Evolutionary conservation across 2,888 invertebrate species (phyloP).

Genomic region (Antitype chi): DNA sequence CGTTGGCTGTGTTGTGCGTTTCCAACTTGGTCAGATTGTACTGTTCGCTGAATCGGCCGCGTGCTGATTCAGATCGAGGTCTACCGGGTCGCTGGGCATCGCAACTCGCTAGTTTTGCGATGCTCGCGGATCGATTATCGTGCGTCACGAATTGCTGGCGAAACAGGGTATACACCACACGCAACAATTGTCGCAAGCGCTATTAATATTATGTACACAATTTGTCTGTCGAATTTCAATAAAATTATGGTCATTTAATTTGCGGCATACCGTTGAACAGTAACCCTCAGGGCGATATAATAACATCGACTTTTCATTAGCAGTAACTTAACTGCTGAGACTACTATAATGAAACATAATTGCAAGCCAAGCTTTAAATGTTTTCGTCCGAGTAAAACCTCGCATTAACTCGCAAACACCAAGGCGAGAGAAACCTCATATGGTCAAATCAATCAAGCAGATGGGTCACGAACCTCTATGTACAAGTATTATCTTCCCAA

Average conservation of each 20-base stretch:
- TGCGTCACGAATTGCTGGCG: slow-evolving; percentile 76
- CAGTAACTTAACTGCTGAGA: slow-evolving; percentile 82
- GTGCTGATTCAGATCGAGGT: slow-evolving; percentile 87
- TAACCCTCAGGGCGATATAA: slow-evolving; percentile 76
- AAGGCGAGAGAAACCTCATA: slow-evolving; percentile 66
- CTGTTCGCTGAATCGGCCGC: slow-evolving; percentile 81
- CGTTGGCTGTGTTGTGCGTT: slow-evolving; percentile 69
- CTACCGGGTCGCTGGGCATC: slow-evolving; percentile 80
- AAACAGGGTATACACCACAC: slow-evolving; percentile 73
- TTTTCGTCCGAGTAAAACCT: slow-evolving; percentile 64
- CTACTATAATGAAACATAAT: slow-evolving; percentile 74
- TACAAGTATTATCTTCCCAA: slow-evolving; percentile 68
- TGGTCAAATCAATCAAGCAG: slow-evolving; percentile 69
- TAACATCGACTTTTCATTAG: slow-evolving; percentile 84
- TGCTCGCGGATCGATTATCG: slow-evolving; percentile 80
- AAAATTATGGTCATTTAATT: slow-evolving; percentile 47
- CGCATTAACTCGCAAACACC: slow-evolving; percentile 45
- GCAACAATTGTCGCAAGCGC: slow-evolving; percentile 64
- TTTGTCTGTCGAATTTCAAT: slow-evolving; percentile 29
- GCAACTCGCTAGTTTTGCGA: slow-evolving; percentile 72
- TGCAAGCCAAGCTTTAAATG: slow-evolving; percentile 69
- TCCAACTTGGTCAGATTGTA: slow-evolving; percentile 78
- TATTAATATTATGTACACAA: slow-evolving; percentile 62
- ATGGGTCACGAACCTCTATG: slow-evolving; percentile 57
- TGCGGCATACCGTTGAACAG: slow-evolving; percentile 57